Base-by-base conservation (phyloP, 2,797 vertebrate genomes). In the Silurus aristotelis region DNA sequence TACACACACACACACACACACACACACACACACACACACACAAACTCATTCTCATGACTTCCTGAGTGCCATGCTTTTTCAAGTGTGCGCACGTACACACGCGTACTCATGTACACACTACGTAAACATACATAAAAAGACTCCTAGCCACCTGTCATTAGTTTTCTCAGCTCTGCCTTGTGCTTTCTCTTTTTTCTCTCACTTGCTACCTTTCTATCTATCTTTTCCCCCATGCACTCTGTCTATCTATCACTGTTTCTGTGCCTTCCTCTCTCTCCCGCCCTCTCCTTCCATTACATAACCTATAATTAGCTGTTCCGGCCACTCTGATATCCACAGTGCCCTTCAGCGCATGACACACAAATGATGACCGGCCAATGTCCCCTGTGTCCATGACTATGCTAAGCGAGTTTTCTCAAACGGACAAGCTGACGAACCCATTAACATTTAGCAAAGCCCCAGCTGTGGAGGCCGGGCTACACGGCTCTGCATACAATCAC, bases 31-130 rank as follows among this genome's bases (percentile, higher is more conserved):
- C 76, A 83, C 81, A 68, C 61, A 38, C 73, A 17, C 63, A 86
- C 71, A 81, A 67, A 55, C 52, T 27, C 31, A 31, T 14, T 12
- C 90, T 85, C 89, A 81, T 31, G 83, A 90, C 88, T 93, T 91
- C 89, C 89, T 70, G 71, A 67, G 52, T 82, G 56, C 64, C 38
- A 31, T 68, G 25, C 48, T 25, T 66, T 82, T 66, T 82, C 76
- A 68, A 80, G 31, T 79, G 63, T 5, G 14, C 25, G 27, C 25
- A 22, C 12, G 66, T 52, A 71, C 48, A 63, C 56, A 63, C 60
- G 20, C 25, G 77, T 63, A 63, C 63, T 25, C 55, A 2, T 71
- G 60, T 20, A 19, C 72, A 56, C 72, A 27, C n/a, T 25, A 31
- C 52, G 60, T 85, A 81, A 85, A 85, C 78, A 85, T 25, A 27